These are phyloP conservation scores for Ceratina japonica DNA, from an alignment of 1,140 invertebrate species.

Conservation along the genomic window DNA sequence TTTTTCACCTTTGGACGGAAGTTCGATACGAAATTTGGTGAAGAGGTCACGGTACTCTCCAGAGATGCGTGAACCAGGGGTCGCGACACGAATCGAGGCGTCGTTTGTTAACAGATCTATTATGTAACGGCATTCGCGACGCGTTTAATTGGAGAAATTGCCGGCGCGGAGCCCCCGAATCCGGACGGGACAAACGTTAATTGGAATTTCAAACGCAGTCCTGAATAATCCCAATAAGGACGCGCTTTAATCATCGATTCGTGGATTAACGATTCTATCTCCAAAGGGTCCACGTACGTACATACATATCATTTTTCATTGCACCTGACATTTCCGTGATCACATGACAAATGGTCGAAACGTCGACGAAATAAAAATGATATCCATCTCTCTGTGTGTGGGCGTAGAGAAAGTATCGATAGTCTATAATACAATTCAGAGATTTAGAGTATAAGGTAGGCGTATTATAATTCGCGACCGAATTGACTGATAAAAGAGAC, in stretches of 20 bases:
- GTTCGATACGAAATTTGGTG: background rate
- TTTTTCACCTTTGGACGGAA: background rate
- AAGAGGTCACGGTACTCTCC: background rate
- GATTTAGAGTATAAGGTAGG: too few species aligned
- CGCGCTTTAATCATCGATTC: background rate
- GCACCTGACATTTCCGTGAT: too few species aligned
- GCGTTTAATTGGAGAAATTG: slow-evolving; percentile 23
- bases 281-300: background rate
- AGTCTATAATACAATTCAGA: too few species aligned
- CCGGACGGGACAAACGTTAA: background rate
- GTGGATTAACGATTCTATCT: background rate
- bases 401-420: too few species aligned
- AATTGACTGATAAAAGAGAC: too few species aligned
- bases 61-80: background rate
- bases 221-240: slow-evolving; percentile 6
- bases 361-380: too few species aligned
- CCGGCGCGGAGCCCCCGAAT: background rate
- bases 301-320: background rate
- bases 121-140: slow-evolving; percentile 29
- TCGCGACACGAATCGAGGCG: background rate
- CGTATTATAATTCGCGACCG: too few species aligned
- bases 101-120: slow-evolving; percentile 37
- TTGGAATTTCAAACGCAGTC: slow-evolving; percentile 9
- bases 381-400: too few species aligned
- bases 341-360: too few species aligned